Evolutionary conservation across 2,888 invertebrate genomes (phyloP).

Genomic region (Eurois occulta): DNA sequence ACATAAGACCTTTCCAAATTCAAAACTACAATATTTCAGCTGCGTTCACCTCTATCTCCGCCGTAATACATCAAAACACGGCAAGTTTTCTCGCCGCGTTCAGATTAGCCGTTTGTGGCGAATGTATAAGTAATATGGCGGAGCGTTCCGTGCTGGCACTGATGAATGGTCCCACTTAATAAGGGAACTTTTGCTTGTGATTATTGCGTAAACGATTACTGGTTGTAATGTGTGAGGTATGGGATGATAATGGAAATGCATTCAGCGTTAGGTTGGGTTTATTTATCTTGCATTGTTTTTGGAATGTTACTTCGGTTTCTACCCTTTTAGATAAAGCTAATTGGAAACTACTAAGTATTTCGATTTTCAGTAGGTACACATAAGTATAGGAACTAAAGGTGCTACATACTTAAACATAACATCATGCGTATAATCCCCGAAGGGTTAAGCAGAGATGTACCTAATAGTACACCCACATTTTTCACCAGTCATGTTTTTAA

Average conservation of each 20-base stretch:
- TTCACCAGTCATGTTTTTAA: no score
- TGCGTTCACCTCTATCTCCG: slow-evolving; percentile 45
- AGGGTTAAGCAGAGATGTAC: no score
- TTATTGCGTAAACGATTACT: slow-evolving; percentile 46
- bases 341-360: no score
- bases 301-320: neutral
- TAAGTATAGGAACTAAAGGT: neutral
- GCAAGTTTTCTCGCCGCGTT: slow-evolving; percentile 66
- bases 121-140: slow-evolving; percentile 84
- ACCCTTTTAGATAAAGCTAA: neutral
- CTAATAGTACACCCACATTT: no score
- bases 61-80: slow-evolving; percentile 71
- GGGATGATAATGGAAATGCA: slow-evolving; percentile 9
- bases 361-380: neutral
- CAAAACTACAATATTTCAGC: slow-evolving; percentile 14
- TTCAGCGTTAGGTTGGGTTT: neutral
- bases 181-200: slow-evolving; percentile 55
- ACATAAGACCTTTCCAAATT: neutral
- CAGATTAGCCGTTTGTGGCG: slow-evolving; percentile 75
- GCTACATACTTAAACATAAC: no score
- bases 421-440: no score
- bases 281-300: slow-evolving; percentile 21
- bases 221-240: slow-evolving; percentile 14
- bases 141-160: slow-evolving; percentile 73
- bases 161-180: slow-evolving; percentile 77